Percentiles rank a stretch among this genome's conserved stretches.
phyloP scores from a whole-genome alignment of 2,888 invertebrate species.

The Tipula helvola region DNA sequence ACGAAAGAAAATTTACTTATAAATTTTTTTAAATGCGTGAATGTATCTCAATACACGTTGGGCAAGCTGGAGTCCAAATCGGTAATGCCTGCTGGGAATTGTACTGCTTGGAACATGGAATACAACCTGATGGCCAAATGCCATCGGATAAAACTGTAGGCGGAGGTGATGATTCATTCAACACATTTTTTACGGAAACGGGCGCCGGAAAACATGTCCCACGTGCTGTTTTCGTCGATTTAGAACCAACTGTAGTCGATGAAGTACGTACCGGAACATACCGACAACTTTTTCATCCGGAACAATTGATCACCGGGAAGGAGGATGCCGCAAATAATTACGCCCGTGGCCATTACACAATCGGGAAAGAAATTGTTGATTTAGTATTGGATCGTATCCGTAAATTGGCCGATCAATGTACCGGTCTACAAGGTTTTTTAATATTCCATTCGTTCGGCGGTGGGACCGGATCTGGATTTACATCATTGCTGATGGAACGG shows the following conservation, averaged over 20 bases:
- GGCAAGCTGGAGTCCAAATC: slow-evolving; percentile 78
- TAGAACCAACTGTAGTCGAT: slow-evolving; percentile 87
- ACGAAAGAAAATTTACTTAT: background rate
- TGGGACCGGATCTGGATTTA: slow-evolving; percentile 88
- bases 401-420: slow-evolving; percentile 76
- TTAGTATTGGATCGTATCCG: slow-evolving; percentile 69
- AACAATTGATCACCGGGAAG: slow-evolving; percentile 84
- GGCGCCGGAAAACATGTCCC: slow-evolving; percentile 77
- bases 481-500: slow-evolving; percentile 83
- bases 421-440: slow-evolving; percentile 75
- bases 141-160: slow-evolving; percentile 68
- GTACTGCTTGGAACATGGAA: slow-evolving; percentile 79
- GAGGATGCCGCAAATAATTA: slow-evolving; percentile 92
- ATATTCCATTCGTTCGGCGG: slow-evolving; percentile 88
- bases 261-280: slow-evolving; percentile 76
- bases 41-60: slow-evolving; percentile 67
- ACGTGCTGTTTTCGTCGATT: slow-evolving; percentile 76
- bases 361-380: slow-evolving; percentile 82
- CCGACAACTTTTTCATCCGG: slow-evolving; percentile 76
- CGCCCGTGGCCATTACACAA: slow-evolving; percentile 87
- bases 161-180: slow-evolving; percentile 63
- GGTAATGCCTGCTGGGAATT: slow-evolving; percentile 85
- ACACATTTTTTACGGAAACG: slow-evolving; percentile 67
- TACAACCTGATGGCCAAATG: slow-evolving; percentile 88
- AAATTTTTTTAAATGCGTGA: slow-evolving; percentile 41